phyloP scores from a whole-genome alignment of 2,113 vertebrate species.

The Todiramphus chloris region DNA sequence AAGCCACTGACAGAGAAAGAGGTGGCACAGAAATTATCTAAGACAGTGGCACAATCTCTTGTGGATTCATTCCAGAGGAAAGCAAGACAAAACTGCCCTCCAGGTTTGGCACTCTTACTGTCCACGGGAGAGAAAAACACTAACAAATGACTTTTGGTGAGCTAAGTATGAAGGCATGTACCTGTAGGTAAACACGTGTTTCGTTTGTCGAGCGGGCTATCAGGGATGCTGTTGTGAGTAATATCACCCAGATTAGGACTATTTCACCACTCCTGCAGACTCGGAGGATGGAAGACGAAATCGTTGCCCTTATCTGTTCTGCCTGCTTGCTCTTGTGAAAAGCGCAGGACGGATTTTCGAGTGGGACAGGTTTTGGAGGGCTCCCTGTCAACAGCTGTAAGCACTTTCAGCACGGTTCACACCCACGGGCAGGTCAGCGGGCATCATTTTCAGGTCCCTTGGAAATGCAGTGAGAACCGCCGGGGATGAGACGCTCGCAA shows the following conservation, averaged over 20 bases:
- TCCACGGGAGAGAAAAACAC: neutral
- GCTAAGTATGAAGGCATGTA: neutral
- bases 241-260: neutral
- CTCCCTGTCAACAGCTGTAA: neutral
- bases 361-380: neutral
- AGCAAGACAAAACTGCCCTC: neutral
- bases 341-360: neutral
- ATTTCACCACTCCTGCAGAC: neutral
- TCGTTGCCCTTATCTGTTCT: neutral
- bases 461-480: neutral
- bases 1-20: neutral
- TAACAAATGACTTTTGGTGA: neutral
- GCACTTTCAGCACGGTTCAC: neutral
- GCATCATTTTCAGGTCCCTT: neutral
- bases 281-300: neutral
- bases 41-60: neutral
- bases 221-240: neutral
- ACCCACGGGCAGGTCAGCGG: neutral
- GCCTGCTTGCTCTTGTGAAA: slow-evolving; percentile 38
- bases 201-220: neutral
- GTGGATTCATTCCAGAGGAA: neutral
- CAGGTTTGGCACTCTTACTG: neutral
- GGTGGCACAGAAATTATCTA: neutral
- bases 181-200: neutral
- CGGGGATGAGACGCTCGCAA: neutral